Conservation (phyloP, 2,888 invertebrate genomes). For the Galeruca laticollis region DNA sequence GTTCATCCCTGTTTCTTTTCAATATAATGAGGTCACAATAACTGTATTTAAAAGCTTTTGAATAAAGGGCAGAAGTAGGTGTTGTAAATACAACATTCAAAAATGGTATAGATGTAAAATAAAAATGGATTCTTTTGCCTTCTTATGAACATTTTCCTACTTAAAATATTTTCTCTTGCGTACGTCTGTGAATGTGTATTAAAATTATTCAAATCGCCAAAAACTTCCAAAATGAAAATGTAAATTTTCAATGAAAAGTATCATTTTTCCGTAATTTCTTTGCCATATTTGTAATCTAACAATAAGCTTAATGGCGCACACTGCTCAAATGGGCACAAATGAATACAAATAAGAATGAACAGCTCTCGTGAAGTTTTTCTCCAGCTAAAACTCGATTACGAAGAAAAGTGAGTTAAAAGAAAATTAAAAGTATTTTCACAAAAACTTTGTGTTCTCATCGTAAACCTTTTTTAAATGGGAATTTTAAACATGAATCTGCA, state of each 20-base stretch:
- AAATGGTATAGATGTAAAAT: not conserved
- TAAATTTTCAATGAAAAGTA: slow-evolving; percentile 29
- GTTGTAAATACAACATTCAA: too few relatives aligned
- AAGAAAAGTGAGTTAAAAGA: slow-evolving; percentile 59
- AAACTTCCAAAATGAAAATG: slow-evolving; percentile 20
- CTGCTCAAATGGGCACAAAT: slow-evolving; percentile 47
- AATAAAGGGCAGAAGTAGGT: too few relatives aligned
- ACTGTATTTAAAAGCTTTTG: too few relatives aligned
- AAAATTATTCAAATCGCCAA: slow-evolving; percentile 24
- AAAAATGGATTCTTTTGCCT: not conserved
- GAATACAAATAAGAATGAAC: slow-evolving; percentile 53
- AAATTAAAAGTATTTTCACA: slow-evolving; percentile 62
- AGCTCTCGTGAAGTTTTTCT: slow-evolving; percentile 56
- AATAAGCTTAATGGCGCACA: slow-evolving; percentile 49
- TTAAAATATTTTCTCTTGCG: not conserved
- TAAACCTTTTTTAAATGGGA: slow-evolving; percentile 51
- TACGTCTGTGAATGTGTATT: slow-evolving; percentile 6
- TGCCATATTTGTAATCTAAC: slow-evolving; percentile 43
- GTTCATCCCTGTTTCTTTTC: too few relatives aligned
- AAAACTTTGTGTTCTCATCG: slow-evolving; percentile 58
- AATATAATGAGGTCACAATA: too few relatives aligned
- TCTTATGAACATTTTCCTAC: not conserved
- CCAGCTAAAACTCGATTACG: slow-evolving; percentile 60
- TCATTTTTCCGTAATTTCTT: slow-evolving; percentile 39
- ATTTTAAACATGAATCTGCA: slow-evolving; percentile 43